A percentile compares a stretch with the other conserved stretches of the same genome.
These are phyloP conservation scores for Agonum fuliginosum DNA, from an alignment of 2,888 invertebrate genomes.

Conservation along the genomic window DNA sequence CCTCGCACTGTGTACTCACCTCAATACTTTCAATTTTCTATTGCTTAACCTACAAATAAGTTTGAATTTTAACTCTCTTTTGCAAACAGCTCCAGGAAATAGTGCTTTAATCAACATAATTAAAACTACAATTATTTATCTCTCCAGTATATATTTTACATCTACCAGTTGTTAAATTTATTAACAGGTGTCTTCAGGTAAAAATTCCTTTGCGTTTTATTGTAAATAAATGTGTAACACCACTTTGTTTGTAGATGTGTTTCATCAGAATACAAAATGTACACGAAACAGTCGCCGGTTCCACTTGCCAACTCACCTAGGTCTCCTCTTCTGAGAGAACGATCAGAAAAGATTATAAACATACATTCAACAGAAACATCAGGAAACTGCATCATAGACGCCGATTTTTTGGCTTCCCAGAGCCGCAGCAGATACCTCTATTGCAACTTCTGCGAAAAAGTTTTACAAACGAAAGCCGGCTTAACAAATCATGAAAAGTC, in stretches of 20 bases:
- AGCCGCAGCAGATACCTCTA: conserved; percentile 23
- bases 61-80: no score
- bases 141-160: not conserved
- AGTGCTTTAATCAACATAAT: not conserved
- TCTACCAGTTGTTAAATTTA: not conserved
- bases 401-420: conserved; percentile 20
- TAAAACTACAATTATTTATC: not conserved
- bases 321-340: conserved; percentile 39
- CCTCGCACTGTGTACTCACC: no score
- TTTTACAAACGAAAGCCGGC: conserved; percentile 32
- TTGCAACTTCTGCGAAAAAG: conserved; percentile 35
- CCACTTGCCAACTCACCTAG: conserved; percentile 9
- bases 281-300: conserved; percentile 38
- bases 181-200: conserved; percentile 28
- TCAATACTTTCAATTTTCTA: no score
- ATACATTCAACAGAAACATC: conserved; percentile 38
- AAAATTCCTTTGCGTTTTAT: not conserved
- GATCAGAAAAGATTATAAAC: conserved; percentile 28
- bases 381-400: not conserved
- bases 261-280: not conserved
- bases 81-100: not conserved
- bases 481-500: conserved; percentile 46
- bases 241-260: conserved; percentile 3
- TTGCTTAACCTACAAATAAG: no score
- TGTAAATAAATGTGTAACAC: not conserved